Base-by-base conservation (phyloP, 2,797 vertebrate genomes). In the Pseudotriccus pelzelni region DNA sequence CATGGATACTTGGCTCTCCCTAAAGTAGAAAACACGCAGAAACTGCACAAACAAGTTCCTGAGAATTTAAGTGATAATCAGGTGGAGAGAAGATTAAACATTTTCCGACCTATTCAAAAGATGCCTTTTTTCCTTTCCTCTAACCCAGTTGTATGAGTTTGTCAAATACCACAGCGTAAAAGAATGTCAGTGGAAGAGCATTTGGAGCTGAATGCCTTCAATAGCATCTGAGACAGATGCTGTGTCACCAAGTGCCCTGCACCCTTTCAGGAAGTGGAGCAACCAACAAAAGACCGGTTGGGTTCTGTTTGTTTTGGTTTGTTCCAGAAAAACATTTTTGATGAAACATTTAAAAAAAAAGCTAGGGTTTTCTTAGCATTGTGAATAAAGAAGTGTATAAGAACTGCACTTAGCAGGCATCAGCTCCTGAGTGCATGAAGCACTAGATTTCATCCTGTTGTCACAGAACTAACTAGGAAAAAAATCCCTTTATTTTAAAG, bases 241-340 rank as follows among this genome's bases (percentile, higher is more conserved):
- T 84, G 41, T 84, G 86, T 86, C 69, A 56, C 56, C 41, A 82
- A 94, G 80, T 82, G 89, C 73, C 92, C 17, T 7, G 52, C 79
- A 79, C 19, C 39, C 75, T 93, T 96, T 94, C 32, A 60, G 63
- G 63, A 96, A 89, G 85, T 90, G 47, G 23, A 76, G 56, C 18
- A 2, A 88, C 59, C 47, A 75, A 86, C 88, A 81, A 95, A 93
- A 91, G 81, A 74, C 84, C 0, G 9, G 36, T 68, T 94, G 68
- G 66, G 46, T 91, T 93, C 75, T 95, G 75, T 92, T 94, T 91
- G 67, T 92, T 97, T 95, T 92, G 66, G 41, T 95, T 94, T 92
- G 70, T 88, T 87, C 53, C 72, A 93, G 64, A 94, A 89, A 80
- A 92, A 80, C 52, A 95, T 97, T 94, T 94, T 82, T 91, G 69